phyloP scores from a whole-genome alignment of 1,140 invertebrate genomes.

The Nilaparvata lugens region DNA sequence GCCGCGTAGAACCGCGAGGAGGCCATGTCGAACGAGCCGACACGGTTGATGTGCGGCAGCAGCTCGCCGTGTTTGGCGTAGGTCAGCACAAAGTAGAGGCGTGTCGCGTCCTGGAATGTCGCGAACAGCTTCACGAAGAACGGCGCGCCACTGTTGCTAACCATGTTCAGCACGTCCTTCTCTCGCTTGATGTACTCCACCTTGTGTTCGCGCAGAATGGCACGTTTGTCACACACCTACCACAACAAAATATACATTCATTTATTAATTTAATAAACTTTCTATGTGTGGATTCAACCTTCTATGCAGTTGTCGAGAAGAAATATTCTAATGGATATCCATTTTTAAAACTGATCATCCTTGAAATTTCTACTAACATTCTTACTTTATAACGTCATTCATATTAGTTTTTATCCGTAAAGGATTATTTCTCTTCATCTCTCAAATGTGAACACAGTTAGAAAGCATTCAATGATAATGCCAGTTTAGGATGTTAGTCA shows the following conservation, averaged over 20 bases:
- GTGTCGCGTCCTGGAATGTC: conserved; percentile 90
- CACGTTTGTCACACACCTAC: conserved; percentile 92
- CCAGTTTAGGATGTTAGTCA: too few relatives aligned
- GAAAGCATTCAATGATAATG: too few relatives aligned
- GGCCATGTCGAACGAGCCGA: conserved; percentile 80
- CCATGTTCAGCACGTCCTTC: conserved; percentile 77
- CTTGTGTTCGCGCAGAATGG: conserved; percentile 89
- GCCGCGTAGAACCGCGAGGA: conserved; percentile 89
- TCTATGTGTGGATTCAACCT: too few relatives aligned
- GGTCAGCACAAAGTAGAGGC: conserved; percentile 93
- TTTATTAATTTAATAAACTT: too few relatives aligned
- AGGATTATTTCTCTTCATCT: too few relatives aligned
- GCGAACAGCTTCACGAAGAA: conserved; percentile 92
- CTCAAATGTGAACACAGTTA: too few relatives aligned
- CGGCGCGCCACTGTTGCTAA: conserved; percentile 49
- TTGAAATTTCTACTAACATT: too few relatives aligned
- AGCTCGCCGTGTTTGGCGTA: conserved; percentile 94
- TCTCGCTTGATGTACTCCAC: conserved; percentile 87
- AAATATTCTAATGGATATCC: too few relatives aligned
- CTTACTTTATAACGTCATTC: too few relatives aligned
- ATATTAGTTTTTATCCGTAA: too few relatives aligned
- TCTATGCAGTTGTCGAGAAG: too few relatives aligned
- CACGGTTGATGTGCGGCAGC: conserved; percentile 81
- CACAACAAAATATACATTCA: conserved; percentile 42
- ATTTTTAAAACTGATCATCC: too few relatives aligned